Evolutionary conservation across 2,113 vertebrate genomes (phyloP), one percentile per base, ranked within the genome.

Genomic region (Forbesichthys papilliferus): DNA sequence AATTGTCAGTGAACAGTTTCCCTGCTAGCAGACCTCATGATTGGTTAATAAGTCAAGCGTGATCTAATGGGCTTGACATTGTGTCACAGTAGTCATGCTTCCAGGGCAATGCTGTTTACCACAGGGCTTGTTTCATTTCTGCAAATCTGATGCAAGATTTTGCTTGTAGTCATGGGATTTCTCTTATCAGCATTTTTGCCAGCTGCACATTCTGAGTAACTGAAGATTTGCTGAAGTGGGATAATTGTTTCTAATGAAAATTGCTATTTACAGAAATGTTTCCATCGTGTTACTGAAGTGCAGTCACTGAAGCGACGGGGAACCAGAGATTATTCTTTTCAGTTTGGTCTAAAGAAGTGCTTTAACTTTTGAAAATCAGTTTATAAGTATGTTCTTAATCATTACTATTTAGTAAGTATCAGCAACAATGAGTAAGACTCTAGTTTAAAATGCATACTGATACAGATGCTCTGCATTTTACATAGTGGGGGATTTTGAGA

Each of bases 401-500:
- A 42, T 8, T 42, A 8, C 36, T 42, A 42, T 42, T 42, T 42
- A 42, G 5, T 42, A 5, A 5, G 36, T 42, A 42, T 0, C 36
- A 42, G 36, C 7, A 6, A 42, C 7, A 42, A 0, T 42, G 4
- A 42, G 7, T 42, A 42, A 42, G 36, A 42, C 5, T 27, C 27
- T 42, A 42, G 36, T 42, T 27, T 42, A 42, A 42, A 42, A 42
- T 42, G 7, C 36, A 42, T 42, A 42, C 36, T 8, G 4, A 8
- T 42, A 5, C 36, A 6, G 36, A 42, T 53, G 34, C 27, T 4
- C 11, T 34, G 49, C 10, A 34, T 83, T 85, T 75, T 77, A 63
- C 81, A 80, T 82, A 99, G 98, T 97, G 94, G 97, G 97, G 20
- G 96, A 99, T 87, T 99, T 99, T 87, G 95, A 99, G 79, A 98